These are phyloP conservation scores for Kradibia gibbosae DNA, from an alignment of 1,140 invertebrate genomes.

Conservation along the genomic window DNA sequence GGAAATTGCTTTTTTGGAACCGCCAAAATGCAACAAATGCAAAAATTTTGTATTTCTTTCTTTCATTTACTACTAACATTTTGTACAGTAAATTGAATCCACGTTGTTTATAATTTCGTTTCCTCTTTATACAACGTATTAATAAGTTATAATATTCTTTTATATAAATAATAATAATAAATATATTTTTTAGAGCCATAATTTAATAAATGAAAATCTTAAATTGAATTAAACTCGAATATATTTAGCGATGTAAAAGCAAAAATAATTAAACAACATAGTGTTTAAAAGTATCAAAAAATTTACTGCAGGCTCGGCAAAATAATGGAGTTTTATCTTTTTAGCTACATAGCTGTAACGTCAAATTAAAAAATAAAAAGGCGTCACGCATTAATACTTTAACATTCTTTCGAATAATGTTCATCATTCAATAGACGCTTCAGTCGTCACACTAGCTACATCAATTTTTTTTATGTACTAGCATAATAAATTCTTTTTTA, in stretches of 20 bases:
- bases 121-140: too few relatives aligned
- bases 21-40: not conserved
- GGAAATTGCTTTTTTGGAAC: constrained; percentile 32
- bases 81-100: not conserved
- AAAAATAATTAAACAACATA: constrained; percentile 18
- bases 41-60: constrained; percentile 3
- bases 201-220: not conserved
- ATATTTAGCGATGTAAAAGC: not conserved
- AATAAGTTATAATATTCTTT: too few relatives aligned
- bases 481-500: constrained; percentile 4
- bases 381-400: constrained; percentile 10
- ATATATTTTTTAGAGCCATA: too few relatives aligned
- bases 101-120: not conserved
- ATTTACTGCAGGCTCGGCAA: not conserved
- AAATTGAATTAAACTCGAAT: not conserved
- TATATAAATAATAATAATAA: too few relatives aligned
- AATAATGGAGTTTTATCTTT: constrained; percentile 32
- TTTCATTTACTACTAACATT: not conserved
- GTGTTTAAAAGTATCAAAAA: not conserved
- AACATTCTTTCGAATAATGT: constrained; percentile 4
- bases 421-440: not conserved
- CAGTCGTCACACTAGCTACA: not conserved
- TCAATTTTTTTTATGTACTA: not conserved
- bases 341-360: not conserved
- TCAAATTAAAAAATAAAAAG: constrained; percentile 44